Evolutionary conservation across 2,113 vertebrate species (phyloP), one percentile per base, ranked within the genome.

Genomic region (Coreoperca whiteheadi): DNA sequence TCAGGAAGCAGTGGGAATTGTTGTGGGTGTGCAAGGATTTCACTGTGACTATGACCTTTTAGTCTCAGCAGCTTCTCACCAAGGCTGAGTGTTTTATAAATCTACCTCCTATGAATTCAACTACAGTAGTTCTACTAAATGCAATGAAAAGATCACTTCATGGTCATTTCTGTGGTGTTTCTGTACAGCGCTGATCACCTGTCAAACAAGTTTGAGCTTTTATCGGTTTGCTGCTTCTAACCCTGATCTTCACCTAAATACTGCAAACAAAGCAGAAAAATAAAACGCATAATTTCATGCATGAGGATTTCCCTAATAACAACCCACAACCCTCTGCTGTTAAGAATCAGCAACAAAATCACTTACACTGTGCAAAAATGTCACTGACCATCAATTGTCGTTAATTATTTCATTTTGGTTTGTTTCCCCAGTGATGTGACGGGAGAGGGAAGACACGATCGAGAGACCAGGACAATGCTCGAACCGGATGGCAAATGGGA

Each of bases 1-100:
- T 77, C 74, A 79, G 89, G 84, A 79, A 82, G 84, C 73, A 80
- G 67, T 74, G 73, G 54, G 68, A 81, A 56, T 54, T 69, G 77
- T 77, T 87, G 84, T 88, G 79, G 80, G 80, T 77, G 82, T 77
- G 79, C 76, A 85, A 79, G 81, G 77, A 86, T 87, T 66, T 84
- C 86, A 73, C 71, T 56, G 78, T 74, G 82, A 70, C 89, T 86
- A 8, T 79, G 77, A 86, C 81, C 83, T 82, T 82, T 77, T 21
- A 71, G 84, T 76, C 81, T 79, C 82, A 73, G 78, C 83, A 50
- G 84, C 76, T 53, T 88, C 68, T 71, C 76, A 85, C 81, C 75
- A 76, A 90, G 76, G 71, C 74, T 25, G 69, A 77, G 65, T 77
- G 80, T 85, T 82, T 86, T 54, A 77, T 77, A 77, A 81, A 74